Conservation (phyloP, 2,888 invertebrate species). For the Auanema freiburgensis region DNA sequence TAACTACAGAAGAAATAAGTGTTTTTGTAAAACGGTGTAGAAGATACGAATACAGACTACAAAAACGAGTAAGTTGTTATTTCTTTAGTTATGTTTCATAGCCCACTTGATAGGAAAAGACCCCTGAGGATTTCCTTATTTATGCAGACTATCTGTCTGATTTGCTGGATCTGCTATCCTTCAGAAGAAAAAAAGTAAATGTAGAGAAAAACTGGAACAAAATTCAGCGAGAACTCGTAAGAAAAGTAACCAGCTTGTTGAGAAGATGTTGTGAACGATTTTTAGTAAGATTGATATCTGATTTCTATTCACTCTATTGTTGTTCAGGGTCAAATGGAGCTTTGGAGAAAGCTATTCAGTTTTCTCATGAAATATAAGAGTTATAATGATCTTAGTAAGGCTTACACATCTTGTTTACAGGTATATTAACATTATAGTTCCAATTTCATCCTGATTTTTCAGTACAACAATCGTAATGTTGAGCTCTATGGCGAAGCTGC, state of each 20-base stretch:
- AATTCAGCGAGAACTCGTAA: slow-evolving; percentile 75
- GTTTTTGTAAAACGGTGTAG: slow-evolving; percentile 63
- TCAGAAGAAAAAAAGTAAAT: slow-evolving; percentile 70
- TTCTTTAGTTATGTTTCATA: slow-evolving; percentile 10
- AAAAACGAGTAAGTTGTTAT: slow-evolving; percentile 24
- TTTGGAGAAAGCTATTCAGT: slow-evolving; percentile 12
- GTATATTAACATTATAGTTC: slow-evolving; percentile 8
- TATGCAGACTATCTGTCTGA: slow-evolving; percentile 76
- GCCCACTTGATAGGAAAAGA: slow-evolving; percentile 49
- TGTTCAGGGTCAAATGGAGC: slow-evolving; percentile 12
- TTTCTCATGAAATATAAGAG: slow-evolving; percentile 1
- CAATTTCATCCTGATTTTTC: neutral
- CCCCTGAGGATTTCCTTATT: slow-evolving; percentile 68
- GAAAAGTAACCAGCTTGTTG: slow-evolving; percentile 77
- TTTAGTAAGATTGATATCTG: slow-evolving; percentile 66
- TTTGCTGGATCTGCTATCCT: slow-evolving; percentile 73
- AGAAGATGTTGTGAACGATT: slow-evolving; percentile 75
- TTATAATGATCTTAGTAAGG: slow-evolving; percentile 9
- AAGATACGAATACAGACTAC: slow-evolving; percentile 23
- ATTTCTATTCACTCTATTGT: slow-evolving; percentile 51
- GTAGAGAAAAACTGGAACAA: slow-evolving; percentile 73
- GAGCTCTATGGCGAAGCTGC: slow-evolving; percentile 15
- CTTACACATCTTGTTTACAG: slow-evolving; percentile 18
- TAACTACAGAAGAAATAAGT: slow-evolving; percentile 74
- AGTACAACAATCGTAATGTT: slow-evolving; percentile 17